Evolutionary conservation across 2,888 invertebrate genomes (phyloP).

Genomic region (Sycophila texana): DNA sequence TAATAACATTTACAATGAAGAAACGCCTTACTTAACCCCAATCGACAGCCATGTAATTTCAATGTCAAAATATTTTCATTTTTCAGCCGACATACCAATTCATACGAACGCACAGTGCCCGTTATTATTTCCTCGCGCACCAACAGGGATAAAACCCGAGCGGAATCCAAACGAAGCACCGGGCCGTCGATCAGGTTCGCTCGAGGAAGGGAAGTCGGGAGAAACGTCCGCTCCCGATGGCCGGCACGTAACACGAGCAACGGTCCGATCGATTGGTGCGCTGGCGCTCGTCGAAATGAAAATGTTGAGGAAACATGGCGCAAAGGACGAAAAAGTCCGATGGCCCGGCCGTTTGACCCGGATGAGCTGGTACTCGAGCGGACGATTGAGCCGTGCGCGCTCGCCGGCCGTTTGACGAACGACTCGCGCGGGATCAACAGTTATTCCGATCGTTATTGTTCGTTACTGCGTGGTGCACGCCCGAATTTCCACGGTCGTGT

Average conservation of each 20-base stretch:
- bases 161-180: too few relatives aligned
- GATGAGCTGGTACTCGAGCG: constrained; percentile 12
- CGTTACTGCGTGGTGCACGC: constrained; percentile 26
- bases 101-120: too few relatives aligned
- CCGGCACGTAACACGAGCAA: not conserved
- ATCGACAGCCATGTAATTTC: too few relatives aligned
- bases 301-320: constrained; percentile 37
- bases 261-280: constrained; percentile 29
- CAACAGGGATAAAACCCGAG: too few relatives aligned
- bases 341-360: constrained; percentile 20
- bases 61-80: too few relatives aligned
- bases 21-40: too few relatives aligned
- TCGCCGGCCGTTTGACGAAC: constrained; percentile 36
- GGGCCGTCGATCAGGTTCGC: not conserved
- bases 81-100: too few relatives aligned
- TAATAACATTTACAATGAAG: too few relatives aligned
- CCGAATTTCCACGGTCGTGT: not conserved
- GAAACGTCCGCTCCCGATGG: not conserved
- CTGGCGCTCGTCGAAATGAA: constrained; percentile 46
- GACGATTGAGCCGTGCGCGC: constrained; percentile 29
- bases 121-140: too few relatives aligned
- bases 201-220: not conserved
- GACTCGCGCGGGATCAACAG: constrained; percentile 42
- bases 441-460: constrained; percentile 47
- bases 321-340: constrained; percentile 25